Evolutionary conservation across 2,888 invertebrate species (phyloP).

Genomic region (Alentia gelatinosa): DNA sequence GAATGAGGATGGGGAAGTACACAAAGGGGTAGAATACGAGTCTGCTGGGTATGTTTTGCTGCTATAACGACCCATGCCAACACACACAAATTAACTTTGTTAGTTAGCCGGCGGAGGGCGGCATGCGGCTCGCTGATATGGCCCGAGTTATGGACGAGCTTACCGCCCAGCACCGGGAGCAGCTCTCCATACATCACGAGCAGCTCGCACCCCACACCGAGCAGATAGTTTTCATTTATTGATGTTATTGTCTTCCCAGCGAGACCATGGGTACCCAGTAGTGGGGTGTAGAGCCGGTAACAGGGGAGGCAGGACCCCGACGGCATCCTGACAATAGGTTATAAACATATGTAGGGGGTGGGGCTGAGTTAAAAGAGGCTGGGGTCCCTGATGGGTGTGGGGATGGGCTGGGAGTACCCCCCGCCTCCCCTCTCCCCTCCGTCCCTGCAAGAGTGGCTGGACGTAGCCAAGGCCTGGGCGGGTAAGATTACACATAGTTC

Average conservation of each 20-base stretch:
- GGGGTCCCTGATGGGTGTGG: background rate
- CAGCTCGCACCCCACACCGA: background rate
- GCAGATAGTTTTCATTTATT: background rate
- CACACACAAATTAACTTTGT: background rate
- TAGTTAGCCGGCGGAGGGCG: constrained; percentile 2
- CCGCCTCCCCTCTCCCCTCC: background rate
- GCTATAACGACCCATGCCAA: background rate
- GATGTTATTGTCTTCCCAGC: background rate
- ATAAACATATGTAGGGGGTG: background rate
- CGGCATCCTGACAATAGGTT: background rate
- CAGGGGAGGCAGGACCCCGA: too few species aligned
- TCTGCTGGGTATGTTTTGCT: background rate
- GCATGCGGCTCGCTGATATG: background rate
- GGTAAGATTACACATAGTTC: background rate
- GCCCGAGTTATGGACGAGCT: background rate
- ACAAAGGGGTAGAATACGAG: background rate
- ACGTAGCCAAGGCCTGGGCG: background rate
- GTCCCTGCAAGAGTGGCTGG: background rate
- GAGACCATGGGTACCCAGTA: too few species aligned
- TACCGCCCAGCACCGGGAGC: background rate
- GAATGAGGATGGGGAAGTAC: background rate
- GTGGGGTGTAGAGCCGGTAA: too few species aligned
- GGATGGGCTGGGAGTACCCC: background rate
- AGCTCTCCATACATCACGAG: background rate
- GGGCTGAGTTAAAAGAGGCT: background rate